These are phyloP conservation scores for Drosophila atripex DNA, from an alignment of 2,888 invertebrate genomes.

Conservation along the genomic window DNA sequence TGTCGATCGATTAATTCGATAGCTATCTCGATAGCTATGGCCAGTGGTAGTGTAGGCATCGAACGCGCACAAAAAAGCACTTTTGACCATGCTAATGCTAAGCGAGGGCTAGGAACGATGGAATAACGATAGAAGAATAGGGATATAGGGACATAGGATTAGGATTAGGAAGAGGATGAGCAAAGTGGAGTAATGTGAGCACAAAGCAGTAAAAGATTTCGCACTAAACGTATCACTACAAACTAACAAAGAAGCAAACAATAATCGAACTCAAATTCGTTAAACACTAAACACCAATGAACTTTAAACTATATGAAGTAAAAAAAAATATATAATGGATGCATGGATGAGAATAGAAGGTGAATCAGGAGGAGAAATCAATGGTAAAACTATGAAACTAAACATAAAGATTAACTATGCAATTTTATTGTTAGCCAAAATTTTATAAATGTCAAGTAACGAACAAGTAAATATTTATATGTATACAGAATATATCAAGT, in stretches of 20 bases:
- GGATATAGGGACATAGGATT: constrained; percentile 26
- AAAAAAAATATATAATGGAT: constrained; percentile 40
- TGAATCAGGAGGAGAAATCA: constrained; percentile 17
- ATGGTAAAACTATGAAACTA: constrained; percentile 49
- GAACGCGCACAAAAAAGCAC: constrained; percentile 64
- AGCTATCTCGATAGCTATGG: constrained; percentile 18
- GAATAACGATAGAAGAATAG: constrained; percentile 31
- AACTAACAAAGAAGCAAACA: constrained; percentile 53
- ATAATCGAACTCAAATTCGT: constrained; percentile 64
- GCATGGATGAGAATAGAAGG: background rate
- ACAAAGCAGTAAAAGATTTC: constrained; percentile 68
- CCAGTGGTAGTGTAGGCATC: constrained; percentile 33
- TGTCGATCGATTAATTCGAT: constrained; percentile 15
- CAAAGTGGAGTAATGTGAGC: constrained; percentile 19
- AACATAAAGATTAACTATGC: constrained; percentile 64
- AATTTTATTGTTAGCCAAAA: constrained; percentile 81
- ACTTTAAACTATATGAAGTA: constrained; percentile 54
- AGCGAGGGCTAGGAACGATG: constrained; percentile 14
- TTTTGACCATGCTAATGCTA: constrained; percentile 57
- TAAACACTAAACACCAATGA: constrained; percentile 56
- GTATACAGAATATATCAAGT: constrained; percentile 60
- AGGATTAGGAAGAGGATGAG: constrained; percentile 25
- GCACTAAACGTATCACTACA: constrained; percentile 73
- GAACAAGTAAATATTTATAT: constrained; percentile 65
- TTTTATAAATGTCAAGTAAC: constrained; percentile 76